A percentile compares a stretch with the other conserved stretches of the same genome.
Evolutionary conservation across 1,140 invertebrate species (phyloP).

Genomic region (Linepithema humile): DNA sequence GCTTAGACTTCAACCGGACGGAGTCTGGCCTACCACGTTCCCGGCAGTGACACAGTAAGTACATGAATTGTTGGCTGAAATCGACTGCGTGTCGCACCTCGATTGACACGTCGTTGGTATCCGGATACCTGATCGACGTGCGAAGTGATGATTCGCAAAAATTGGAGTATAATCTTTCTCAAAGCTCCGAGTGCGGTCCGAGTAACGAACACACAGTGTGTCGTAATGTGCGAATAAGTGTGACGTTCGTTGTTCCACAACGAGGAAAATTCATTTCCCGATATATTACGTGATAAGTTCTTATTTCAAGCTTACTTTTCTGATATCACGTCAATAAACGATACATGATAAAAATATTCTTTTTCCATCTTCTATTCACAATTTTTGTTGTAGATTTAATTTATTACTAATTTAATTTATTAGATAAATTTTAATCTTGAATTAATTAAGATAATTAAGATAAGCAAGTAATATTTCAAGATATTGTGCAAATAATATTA

Average conservation of each 20-base stretch:
- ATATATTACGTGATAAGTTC: background rate
- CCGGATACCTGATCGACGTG: background rate
- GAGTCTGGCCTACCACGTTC: constrained; percentile 66
- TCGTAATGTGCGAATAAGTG: constrained; percentile 10
- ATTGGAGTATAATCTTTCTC: background rate
- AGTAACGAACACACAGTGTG: background rate
- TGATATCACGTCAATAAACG: background rate
- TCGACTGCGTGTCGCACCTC: background rate
- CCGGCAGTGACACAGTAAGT: constrained; percentile 68
- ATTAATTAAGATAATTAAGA: background rate
- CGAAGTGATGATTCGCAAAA: background rate
- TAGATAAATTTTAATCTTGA: background rate
- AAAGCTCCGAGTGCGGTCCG: background rate
- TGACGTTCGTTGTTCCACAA: background rate
- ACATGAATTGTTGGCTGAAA: constrained; percentile 61
- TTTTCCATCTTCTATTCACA: constrained; percentile 12
- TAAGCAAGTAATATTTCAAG: background rate
- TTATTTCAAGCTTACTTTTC: background rate
- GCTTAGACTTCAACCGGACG: constrained; percentile 75
- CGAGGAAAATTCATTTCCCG: background rate
- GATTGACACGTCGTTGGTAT: background rate
- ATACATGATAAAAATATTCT: background rate
- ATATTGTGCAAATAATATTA: background rate
- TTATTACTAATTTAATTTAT: background rate
- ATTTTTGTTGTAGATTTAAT: background rate